These are phyloP conservation scores for Pseudomugil gertrudae DNA, from an alignment of 2,797 vertebrate species.

Conservation along the genomic window DNA sequence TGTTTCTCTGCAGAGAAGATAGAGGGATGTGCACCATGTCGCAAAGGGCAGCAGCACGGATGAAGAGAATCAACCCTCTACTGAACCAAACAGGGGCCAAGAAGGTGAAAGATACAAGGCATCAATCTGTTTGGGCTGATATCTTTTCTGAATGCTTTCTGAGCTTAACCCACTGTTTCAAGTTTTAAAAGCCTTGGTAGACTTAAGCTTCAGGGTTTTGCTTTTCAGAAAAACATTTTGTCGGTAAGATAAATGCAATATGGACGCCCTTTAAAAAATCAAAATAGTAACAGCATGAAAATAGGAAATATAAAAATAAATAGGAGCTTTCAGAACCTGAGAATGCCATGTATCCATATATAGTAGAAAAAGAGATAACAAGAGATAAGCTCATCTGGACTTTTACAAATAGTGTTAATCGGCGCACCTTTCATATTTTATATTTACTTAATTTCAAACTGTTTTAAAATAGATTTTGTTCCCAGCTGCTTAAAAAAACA, in stretches of 20 bases:
- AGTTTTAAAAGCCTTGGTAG: constrained; percentile 7
- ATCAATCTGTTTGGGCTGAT: constrained; percentile 25
- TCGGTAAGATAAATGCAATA: neutral
- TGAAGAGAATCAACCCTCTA: constrained; percentile 34
- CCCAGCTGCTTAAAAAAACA: neutral
- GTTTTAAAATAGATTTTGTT: too few relatives aligned
- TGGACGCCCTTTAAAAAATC: neutral
- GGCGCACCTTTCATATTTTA: too few relatives aligned
- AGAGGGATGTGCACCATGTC: constrained; percentile 40
- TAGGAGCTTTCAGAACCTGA: too few relatives aligned
- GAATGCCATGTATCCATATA: too few relatives aligned
- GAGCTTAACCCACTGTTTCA: constrained; percentile 7
- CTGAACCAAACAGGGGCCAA: constrained; percentile 29
- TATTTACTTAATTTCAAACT: too few relatives aligned
- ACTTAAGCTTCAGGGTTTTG: neutral
- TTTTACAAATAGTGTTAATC: too few relatives aligned
- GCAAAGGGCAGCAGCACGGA: constrained; percentile 53
- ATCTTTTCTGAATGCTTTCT: constrained; percentile 17
- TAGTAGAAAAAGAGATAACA: too few relatives aligned
- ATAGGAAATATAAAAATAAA: too few relatives aligned
- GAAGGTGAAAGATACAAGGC: constrained; percentile 12
- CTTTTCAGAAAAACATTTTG: constrained; percentile 5
- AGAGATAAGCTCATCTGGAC: too few relatives aligned
- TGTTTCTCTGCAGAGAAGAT: constrained; percentile 36
- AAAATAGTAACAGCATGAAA: neutral